These are phyloP conservation scores for Coronaproctus castanopsis DNA, from an alignment of 2,888 invertebrate species.

Conservation along the genomic window DNA sequence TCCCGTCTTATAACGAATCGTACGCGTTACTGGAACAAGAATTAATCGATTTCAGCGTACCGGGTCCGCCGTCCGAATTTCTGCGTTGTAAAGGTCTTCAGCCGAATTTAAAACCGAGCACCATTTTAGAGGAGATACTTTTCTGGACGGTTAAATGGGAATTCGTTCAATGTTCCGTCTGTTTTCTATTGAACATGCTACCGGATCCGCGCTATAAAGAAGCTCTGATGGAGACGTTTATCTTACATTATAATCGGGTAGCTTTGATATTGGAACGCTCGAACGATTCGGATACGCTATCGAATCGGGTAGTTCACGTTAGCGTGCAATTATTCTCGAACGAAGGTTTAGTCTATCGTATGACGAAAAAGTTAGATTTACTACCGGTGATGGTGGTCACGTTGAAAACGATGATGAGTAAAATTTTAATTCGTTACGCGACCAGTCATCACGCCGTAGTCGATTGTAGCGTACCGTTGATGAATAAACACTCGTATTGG, in stretches of 20 bases:
- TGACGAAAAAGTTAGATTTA: conserved; percentile 74
- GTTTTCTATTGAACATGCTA: conserved; percentile 79
- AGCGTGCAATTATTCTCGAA: conserved; percentile 91
- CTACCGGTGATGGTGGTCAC: conserved; percentile 84
- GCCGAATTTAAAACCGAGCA: conserved; percentile 56
- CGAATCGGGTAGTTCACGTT: conserved; percentile 92
- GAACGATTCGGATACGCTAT: conserved; percentile 70
- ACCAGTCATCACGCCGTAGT: conserved; percentile 61
- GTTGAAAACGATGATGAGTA: conserved; percentile 79
- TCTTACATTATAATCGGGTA: conserved; percentile 87
- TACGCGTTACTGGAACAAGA: conserved; percentile 54
- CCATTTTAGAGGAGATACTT: conserved; percentile 80
- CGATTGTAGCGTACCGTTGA: conserved; percentile 72
- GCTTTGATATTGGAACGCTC: conserved; percentile 74
- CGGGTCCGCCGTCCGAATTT: conserved; percentile 51
- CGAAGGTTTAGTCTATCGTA: conserved; percentile 68
- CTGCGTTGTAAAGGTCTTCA: conserved; percentile 53
- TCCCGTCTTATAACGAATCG: background rate
- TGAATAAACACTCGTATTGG: conserved; percentile 98
- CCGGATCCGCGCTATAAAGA: conserved; percentile 91
- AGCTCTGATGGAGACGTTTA: conserved; percentile 80
- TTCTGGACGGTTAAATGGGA: conserved; percentile 97
- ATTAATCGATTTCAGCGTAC: conserved; percentile 53
- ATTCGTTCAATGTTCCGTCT: conserved; percentile 92
- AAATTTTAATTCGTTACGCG: conserved; percentile 51